Evolutionary conservation across 2,797 vertebrate species (phyloP).

Genomic region (Phyllotis vaccarum): DNA sequence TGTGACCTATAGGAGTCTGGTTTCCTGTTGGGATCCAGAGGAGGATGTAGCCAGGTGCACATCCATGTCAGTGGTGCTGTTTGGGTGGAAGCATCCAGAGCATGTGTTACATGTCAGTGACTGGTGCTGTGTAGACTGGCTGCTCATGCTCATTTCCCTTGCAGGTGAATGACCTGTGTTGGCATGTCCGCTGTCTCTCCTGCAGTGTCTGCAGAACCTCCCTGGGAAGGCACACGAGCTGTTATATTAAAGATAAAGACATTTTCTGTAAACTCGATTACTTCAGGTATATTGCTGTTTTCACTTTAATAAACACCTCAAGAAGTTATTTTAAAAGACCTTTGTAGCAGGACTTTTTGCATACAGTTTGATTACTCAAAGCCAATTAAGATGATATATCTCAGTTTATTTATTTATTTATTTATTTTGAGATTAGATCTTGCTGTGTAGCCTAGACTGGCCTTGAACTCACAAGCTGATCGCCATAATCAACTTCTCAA

Average conservation of each 20-base stretch:
- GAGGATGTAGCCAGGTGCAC: background rate
- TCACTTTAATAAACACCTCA: background rate
- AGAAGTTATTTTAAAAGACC: background rate
- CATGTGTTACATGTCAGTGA: background rate
- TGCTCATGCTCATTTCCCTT: background rate
- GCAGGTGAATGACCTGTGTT: constrained; percentile 97
- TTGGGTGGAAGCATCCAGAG: background rate
- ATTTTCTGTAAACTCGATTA: constrained; percentile 99
- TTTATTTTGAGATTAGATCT: background rate
- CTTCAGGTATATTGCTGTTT: constrained; percentile 91
- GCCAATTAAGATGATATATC: background rate
- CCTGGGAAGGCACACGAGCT: constrained; percentile 95
- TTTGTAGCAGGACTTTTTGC: background rate
- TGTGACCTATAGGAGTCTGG: background rate
- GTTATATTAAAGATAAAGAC: constrained; percentile 97
- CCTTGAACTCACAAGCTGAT: background rate
- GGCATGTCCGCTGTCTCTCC: constrained; percentile 97
- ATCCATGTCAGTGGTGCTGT: background rate
- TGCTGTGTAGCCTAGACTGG: background rate
- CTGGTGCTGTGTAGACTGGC: background rate
- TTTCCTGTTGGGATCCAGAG: constrained; percentile 31
- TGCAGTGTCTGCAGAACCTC: constrained; percentile 97
- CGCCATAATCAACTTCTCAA: background rate
- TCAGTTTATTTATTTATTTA: background rate
- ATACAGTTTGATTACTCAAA: constrained; percentile 4